Conservation (phyloP, 2,888 invertebrate genomes). For the Masnerella sp. region DNA sequence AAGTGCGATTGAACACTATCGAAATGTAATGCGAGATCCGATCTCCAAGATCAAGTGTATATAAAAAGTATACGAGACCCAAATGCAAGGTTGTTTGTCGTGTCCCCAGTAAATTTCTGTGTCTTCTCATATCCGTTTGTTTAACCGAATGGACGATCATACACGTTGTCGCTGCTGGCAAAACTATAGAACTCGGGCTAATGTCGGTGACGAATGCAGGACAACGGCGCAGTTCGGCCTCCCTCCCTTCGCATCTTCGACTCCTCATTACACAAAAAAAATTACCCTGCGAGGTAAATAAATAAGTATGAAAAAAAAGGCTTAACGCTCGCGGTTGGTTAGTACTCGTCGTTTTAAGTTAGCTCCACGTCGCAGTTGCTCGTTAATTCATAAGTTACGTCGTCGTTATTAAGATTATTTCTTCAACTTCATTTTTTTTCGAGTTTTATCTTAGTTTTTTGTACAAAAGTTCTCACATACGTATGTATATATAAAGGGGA, state of each 20-base stretch:
- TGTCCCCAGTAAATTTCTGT: too few species aligned
- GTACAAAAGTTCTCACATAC: constrained; percentile 51
- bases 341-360: too few species aligned
- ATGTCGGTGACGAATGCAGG: constrained; percentile 29
- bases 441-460: constrained; percentile 24
- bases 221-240: constrained; percentile 23
- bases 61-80: constrained; percentile 64
- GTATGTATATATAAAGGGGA: constrained; percentile 45
- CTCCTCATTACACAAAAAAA: not conserved
- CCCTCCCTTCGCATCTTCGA: not conserved
- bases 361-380: too few species aligned
- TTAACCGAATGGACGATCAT: constrained; percentile 66
- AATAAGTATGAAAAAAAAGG: not conserved
- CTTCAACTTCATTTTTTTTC: constrained; percentile 1
- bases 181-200: constrained; percentile 64
- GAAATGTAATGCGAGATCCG: constrained; percentile 66
- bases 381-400: too few species aligned
- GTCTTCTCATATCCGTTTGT: too few species aligned
- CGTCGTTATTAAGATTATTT: too few species aligned
- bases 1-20: constrained; percentile 65
- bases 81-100: constrained; percentile 63
- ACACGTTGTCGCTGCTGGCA: constrained; percentile 77
- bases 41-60: constrained; percentile 70
- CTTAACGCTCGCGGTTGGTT: too few species aligned
- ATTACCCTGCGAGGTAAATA: too few species aligned